Evolutionary conservation across 2,113 vertebrate species (phyloP), one percentile per base, ranked within the genome.

Genomic region (Salvator merianae): DNA sequence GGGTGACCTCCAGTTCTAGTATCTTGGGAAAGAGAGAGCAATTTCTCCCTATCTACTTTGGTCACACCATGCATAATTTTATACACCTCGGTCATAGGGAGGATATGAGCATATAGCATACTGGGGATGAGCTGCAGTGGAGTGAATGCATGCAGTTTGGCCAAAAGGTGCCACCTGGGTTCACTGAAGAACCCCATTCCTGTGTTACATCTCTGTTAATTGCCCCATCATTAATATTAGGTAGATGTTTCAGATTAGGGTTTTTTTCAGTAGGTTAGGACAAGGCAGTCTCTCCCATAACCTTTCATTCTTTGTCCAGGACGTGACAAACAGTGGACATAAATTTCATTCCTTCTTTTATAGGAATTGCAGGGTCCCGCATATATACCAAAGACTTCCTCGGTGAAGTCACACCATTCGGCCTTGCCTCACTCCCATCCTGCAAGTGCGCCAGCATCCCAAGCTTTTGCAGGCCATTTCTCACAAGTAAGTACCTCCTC

Each of bases 321-420:
- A 47, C n/a, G 5, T 28, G 2, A 16, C 34, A 18, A 18, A 32
- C 43, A 68, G 5, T 34, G 30, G 20, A 43, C n/a, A 0, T 50
- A 28, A 2, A 7, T 22, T 43, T 72, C 70, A 24, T 40, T n/a
- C 13, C 6, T 71, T 93, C 77, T 89, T 92, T 74, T 74, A 0
- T 80, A 98, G 97, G 97, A 98, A 87, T 89, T 97, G 50, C 96
- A 95, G 86, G 95, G 96, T 72, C 96, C 95, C 36, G 95, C 94
- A 59, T 87, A 93, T 63, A 88, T 55, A 0, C 79, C 91, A 63
- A 59, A 88, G 80, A 62, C 85, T 75, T 90, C 87, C 70, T 24
- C 81, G 55, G 85, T 88, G 55, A 90, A 85, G 79, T 93, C 85
- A 40, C 66, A 76, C n/a, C 90, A 86, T 36, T 1, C 28, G 2